Base-by-base conservation (phyloP, 1,140 invertebrate genomes). In the Acromyrmex heyeri region DNA sequence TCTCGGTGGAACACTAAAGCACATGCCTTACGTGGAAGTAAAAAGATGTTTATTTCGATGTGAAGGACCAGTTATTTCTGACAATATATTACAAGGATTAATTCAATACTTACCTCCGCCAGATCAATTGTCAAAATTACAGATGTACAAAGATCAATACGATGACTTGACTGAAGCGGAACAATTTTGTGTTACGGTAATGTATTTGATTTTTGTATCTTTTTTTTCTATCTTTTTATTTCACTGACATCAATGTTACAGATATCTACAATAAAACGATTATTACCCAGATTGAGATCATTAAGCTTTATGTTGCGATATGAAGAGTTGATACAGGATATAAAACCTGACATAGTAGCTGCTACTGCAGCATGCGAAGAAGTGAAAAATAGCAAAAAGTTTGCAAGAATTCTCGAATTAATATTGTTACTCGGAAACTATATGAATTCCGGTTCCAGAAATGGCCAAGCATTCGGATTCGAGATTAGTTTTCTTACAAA, bases 401-500 rank as follows among this genome's bases (percentile, higher is more conserved):
- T 99, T 95, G 97, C 97, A 0, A 97, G 97, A 92, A 97, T 99
- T 21, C 95, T 99, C 6, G 98, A 99, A 94, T 94, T 99, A 0
- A 97, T 99, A 83, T 96, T 99, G 0, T 94, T 99, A 12, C 95
- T 99, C 38, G 99, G 99, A 21, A 99, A 99, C 95, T 99, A 98
- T 90, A 98, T 99, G 97, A 99, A 99, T 94, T 97, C 98, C 3
- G 99, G 99, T 0, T 99, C 98, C 0, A 97, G 97, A 89, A 99
- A 99, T 93, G 99, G 97, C 10, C 97, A 98, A 91, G 98, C 99
- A 2, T 97, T 98, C 92, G 99, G 98, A 6, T 99, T 99, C 95
- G 99, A 99, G 95, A 99, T 99, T 79, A 99, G 97, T 93, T 99
- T 98, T 94, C 96, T 99, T 2, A 98, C 98, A 0, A 99, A 99